Evolutionary conservation across 1,140 invertebrate genomes (phyloP), one percentile per base, ranked within the genome.

Genomic region (Ylistrum balloti): DNA sequence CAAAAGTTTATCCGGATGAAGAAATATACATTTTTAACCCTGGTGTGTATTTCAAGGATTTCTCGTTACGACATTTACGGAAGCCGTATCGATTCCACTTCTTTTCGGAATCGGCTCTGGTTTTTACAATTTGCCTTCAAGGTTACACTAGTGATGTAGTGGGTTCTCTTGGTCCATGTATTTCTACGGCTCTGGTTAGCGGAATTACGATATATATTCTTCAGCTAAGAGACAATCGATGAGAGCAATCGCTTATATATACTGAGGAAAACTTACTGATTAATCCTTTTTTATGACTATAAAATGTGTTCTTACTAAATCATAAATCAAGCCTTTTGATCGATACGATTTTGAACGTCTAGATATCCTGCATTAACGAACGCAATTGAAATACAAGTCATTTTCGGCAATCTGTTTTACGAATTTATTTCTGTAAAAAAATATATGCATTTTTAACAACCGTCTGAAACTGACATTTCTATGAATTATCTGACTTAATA

Each of bases 1-100:
- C 28, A n/a, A 28, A n/a, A 0, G 22, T 74, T 74, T 74, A 74
- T 74, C 56, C 56, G 56, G 56, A 74, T 74, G n/a, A 74, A 74
- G 56, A 74, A 74, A 74, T 74, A n/a, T 74, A n/a, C n/a, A n/a
- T n/a, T n/a, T n/a, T n/a, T n/a, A 74, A 74, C 56, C 56, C n/a
- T n/a, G 56, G 56, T n/a, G 28, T 45, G 41, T 13, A 45, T 45
- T 45, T 45, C 41, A 45, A 5, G 56, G 56, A n/a, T 22, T 28
- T 74, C 56, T 5, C 13, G 56, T 74, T 74, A 74, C 56, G 56
- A 28, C 56, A 74, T 28, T 74, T 74, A 74, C 56, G 56, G 7
- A 74, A n/a, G 28, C 22, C 5, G 9, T n/a, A 74, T 74, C n/a
- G 56, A 74, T 74, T 28, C 56, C 56, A 74, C 5, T 74, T 74